Conservation (phyloP, 2,113 vertebrate species). For the Proteles cristata region DNA sequence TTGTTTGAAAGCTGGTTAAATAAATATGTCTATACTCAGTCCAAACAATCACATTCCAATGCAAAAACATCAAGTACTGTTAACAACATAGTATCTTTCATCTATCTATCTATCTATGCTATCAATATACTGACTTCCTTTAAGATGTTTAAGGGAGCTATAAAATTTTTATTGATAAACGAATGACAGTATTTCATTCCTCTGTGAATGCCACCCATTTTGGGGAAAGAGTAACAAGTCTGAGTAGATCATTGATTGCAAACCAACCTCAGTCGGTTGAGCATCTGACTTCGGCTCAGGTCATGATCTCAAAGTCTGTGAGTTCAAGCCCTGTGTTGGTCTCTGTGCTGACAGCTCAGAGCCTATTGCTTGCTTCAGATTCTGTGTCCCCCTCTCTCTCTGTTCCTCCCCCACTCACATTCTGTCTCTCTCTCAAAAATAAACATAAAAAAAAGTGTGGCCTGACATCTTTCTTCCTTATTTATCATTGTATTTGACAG, state of each 20-base stretch:
- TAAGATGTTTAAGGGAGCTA: not conserved
- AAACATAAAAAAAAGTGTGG: not conserved
- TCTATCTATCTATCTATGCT: not conserved
- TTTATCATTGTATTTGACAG: not conserved
- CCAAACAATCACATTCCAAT: not conserved
- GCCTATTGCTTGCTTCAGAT: too few species aligned
- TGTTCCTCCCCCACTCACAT: too few species aligned
- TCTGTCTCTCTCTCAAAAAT: too few species aligned
- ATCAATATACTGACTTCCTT: not conserved
- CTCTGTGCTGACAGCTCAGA: too few species aligned
- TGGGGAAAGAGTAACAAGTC: not conserved
- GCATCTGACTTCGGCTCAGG: too few species aligned
- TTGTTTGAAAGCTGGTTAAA: not conserved
- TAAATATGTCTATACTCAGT: not conserved
- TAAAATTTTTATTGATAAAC: not conserved
- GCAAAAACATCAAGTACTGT: not conserved
- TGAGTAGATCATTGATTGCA: not conserved
- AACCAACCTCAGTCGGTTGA: not conserved
- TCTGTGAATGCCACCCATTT: not conserved
- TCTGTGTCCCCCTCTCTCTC: too few species aligned
- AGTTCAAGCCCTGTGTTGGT: too few species aligned
- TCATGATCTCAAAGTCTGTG: too few species aligned
- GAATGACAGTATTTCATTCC: not conserved
- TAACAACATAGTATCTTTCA: not conserved
- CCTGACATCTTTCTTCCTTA: not conserved